Evolutionary conservation across 2,113 vertebrate species (phyloP), one percentile per base, ranked within the genome.

Genomic region (Perca flavescens): DNA sequence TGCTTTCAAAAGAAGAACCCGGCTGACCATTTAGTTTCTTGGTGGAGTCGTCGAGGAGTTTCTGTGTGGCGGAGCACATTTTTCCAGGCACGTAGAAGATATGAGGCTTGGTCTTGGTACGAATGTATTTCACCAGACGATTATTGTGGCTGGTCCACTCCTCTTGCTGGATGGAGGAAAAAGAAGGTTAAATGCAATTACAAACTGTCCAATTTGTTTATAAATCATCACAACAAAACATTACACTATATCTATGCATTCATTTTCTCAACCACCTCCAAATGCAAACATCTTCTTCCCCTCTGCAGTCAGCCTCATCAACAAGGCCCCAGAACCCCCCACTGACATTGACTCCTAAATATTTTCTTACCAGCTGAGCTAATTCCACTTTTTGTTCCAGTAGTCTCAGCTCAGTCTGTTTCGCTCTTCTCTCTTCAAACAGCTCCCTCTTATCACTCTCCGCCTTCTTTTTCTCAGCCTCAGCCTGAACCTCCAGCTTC

Each of bases 361-460:
- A 43, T n/a, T 19, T 25, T 70, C 96, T 96, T 88, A 99, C 98
- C 97, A 99, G 93, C 91, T 99, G 98, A 79, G 98, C 98, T 85
- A 99, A 96, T 93, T 99, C 98, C 90, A 99, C 98, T 93, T 99
- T 99, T 88, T 99, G 98, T 77, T 99, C 98, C 87, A 99, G 94
- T 65, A 99, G 96, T 72, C 96, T 96, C 92, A 99, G 94, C 93
- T 99, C 97, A 34, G 97, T 99, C 93, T 99, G 98, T 92, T 99
- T 99, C 93, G 98, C 96, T 90, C 97, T 96, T 75, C 98, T 96
- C 88, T 99, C 98, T 80, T 99, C 98, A 95, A 99, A 99, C 12
- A 99, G 94, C 85, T 98, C 98, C 91, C 97, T 91, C 85, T 97
- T 97, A 87, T 99, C 98, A 10, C 95, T 97, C 94, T 99, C 98